Evolutionary conservation across 2,113 vertebrate species (phyloP).

Genomic region (Neomonachus schauinslandi): DNA sequence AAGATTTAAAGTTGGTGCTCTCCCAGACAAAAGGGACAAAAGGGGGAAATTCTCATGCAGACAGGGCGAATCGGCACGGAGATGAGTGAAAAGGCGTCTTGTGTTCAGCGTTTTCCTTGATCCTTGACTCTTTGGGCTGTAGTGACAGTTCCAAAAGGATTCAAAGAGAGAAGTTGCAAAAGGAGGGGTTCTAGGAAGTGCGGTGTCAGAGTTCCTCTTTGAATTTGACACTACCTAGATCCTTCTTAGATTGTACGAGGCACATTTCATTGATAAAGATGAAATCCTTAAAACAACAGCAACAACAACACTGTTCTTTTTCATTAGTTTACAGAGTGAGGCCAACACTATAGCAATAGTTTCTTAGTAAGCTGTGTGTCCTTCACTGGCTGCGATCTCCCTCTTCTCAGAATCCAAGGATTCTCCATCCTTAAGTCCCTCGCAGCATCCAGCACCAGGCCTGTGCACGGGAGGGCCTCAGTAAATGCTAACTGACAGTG

Average conservation of each 20-base stretch:
- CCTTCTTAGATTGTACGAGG: neutral
- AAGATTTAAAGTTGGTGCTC: neutral
- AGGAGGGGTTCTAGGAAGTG: neutral
- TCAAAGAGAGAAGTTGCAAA: neutral
- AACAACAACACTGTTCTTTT: neutral
- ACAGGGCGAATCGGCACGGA: neutral
- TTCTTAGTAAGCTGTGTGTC: neutral
- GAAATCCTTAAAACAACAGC: neutral
- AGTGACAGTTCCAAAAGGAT: neutral
- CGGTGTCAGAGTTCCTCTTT: neutral
- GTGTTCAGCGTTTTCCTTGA: neutral
- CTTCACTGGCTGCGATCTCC: neutral
- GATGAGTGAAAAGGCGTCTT: neutral
- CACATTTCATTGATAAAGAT: neutral
- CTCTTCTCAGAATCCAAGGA: no score
- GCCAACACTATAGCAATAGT: neutral
- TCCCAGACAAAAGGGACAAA: neutral
- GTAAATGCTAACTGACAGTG: neutral
- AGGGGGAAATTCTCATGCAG: neutral
- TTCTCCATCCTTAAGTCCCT: no score
- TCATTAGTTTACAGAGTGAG: neutral
- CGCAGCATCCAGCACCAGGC: neutral
- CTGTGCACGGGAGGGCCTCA: neutral
- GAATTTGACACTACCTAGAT: neutral
- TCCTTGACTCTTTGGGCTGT: neutral